These are phyloP conservation scores for Dicrostonyx torquatus DNA, from an alignment of 2,797 vertebrate genomes.

Conservation along the genomic window DNA sequence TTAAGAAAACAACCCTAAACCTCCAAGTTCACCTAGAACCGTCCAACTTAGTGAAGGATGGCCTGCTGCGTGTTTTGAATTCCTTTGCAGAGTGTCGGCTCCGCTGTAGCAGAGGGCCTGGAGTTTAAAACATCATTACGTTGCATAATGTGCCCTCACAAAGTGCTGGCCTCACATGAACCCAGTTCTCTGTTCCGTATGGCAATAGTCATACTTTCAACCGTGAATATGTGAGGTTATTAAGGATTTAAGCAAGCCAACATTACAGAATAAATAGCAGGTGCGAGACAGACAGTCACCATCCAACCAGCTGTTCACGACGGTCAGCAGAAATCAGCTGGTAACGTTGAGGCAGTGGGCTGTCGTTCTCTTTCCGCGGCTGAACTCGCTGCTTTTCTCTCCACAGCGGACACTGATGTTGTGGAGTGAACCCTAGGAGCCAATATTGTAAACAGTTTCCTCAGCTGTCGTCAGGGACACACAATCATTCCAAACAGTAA, in stretches of 20 bases:
- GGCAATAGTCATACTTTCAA: background rate
- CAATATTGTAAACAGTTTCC: background rate
- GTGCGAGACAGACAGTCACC: background rate
- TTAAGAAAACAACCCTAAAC: background rate
- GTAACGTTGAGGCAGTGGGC: background rate
- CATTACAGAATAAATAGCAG: background rate
- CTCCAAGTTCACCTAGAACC: background rate
- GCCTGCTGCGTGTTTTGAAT: background rate
- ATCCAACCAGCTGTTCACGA: background rate
- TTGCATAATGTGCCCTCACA: background rate
- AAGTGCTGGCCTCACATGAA: background rate
- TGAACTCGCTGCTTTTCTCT: background rate
- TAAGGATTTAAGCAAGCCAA: background rate
- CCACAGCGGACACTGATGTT: background rate
- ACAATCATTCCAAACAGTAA: background rate
- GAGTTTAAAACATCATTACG: background rate
- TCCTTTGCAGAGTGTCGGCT: background rate
- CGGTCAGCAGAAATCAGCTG: background rate
- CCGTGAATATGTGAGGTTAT: background rate
- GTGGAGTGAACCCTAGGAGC: fast-evolving
- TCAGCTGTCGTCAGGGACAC: background rate
- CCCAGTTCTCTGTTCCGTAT: background rate
- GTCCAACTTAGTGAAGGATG: background rate
- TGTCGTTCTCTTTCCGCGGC: background rate
- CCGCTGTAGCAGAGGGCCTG: background rate